Conservation (phyloP, 2,113 vertebrate species). For the Pseudorectes ferrugineus region DNA sequence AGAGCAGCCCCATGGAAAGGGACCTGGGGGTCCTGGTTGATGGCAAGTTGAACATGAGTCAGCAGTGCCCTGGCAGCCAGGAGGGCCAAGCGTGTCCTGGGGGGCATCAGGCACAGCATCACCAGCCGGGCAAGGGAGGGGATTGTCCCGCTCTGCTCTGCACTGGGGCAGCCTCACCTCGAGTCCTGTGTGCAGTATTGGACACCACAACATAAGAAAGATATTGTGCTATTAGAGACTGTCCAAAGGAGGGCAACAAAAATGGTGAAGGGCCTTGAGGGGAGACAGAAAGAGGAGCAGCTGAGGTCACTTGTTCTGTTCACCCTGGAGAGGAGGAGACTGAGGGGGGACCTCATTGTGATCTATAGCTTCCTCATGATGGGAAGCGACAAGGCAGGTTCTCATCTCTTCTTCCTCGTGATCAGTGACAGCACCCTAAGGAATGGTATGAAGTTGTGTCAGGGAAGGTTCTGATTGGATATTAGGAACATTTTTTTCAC, state of each 20-base stretch:
- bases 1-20: no score
- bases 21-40: no score
- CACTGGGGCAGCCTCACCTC: rapidly evolving
- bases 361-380: background rate
- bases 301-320: background rate
- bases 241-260: background rate
- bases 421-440: background rate
- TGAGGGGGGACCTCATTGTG: background rate
- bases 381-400: background rate
- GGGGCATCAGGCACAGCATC: background rate
- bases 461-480: background rate
- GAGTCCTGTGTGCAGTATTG: background rate
- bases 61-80: no score
- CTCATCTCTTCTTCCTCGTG: background rate
- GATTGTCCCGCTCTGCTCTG: background rate
- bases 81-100: rapidly evolving
- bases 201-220: background rate
- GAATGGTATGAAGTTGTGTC: background rate
- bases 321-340: background rate
- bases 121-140: background rate
- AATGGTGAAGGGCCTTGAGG: background rate
- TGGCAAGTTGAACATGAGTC: no score
- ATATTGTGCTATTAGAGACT: background rate
- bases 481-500: background rate
- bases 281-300: background rate